Evolutionary conservation across 2,113 vertebrate genomes (phyloP).

Genomic region (Perca flavescens): DNA sequence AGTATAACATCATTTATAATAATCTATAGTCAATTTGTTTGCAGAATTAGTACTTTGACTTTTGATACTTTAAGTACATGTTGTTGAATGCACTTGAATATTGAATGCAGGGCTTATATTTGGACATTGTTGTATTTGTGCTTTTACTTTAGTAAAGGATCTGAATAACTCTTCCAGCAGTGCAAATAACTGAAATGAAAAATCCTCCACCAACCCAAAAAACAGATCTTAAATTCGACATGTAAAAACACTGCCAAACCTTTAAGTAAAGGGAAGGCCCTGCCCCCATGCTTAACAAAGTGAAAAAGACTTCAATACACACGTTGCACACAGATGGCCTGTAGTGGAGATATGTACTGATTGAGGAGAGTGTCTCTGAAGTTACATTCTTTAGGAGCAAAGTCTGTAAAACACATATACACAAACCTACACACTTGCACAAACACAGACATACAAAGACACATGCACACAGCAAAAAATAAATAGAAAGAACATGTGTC

Average conservation of each 20-base stretch:
- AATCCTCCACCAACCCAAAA: neutral
- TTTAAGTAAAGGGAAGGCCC: neutral
- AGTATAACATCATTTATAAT: too few species aligned
- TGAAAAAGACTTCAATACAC: slow-evolving; percentile 6
- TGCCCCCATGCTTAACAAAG: neutral
- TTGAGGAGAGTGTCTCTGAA: slow-evolving; percentile 5
- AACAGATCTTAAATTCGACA: neutral
- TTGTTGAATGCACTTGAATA: neutral
- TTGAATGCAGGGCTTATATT: neutral
- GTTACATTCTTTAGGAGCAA: slow-evolving; percentile 35
- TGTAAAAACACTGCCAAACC: neutral
- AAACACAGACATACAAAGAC: slow-evolving; percentile 13
- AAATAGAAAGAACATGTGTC: neutral
- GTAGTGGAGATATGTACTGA: slow-evolving; percentile 17
- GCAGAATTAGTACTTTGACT: neutral
- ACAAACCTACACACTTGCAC: slow-evolving; percentile 25
- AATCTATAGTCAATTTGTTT: too few species aligned
- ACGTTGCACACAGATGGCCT: slow-evolving; percentile 45
- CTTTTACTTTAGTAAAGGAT: neutral
- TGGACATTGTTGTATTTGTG: neutral
- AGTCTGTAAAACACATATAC: slow-evolving; percentile 27
- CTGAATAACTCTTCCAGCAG: neutral
- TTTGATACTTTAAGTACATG: neutral
- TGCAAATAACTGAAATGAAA: neutral
- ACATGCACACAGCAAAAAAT: neutral